Evolutionary conservation across 1,140 invertebrate species (phyloP).

Genomic region (Archivesica marissinica): DNA sequence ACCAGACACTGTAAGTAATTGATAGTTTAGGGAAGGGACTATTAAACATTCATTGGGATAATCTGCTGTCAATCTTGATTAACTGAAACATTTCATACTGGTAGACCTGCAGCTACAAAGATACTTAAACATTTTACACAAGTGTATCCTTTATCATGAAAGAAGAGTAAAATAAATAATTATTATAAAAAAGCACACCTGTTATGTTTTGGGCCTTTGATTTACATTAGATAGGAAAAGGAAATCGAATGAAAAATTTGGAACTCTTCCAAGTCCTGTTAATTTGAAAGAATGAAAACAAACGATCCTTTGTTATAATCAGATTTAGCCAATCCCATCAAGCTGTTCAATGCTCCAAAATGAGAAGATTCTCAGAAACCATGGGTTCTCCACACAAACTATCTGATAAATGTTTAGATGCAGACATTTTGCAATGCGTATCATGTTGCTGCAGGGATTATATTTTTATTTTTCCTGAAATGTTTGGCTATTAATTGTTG

Average conservation of each 20-base stretch:
- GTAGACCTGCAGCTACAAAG: not conserved
- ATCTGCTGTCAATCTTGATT: not conserved
- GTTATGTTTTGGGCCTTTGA: conserved; percentile 1
- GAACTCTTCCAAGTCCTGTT: not conserved
- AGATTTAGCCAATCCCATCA: not conserved
- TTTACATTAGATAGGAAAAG: not conserved
- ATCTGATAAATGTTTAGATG: too few species aligned
- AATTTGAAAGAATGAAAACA: conserved; percentile 1
- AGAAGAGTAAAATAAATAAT: conserved; percentile 15
- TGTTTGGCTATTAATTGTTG: too few species aligned
- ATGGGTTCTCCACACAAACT: too few species aligned
- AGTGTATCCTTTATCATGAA: conserved; percentile 9
- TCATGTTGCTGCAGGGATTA: too few species aligned
- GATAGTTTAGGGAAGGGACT: too few species aligned
- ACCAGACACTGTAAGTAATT: too few species aligned
- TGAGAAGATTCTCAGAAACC: not conserved
- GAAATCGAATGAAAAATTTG: not conserved
- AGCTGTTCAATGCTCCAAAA: not conserved
- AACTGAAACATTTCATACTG: not conserved
- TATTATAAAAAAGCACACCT: not conserved
- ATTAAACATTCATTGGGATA: conserved; percentile 2
- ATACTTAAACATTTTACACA: conserved; percentile 19
- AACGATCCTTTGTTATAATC: not conserved
- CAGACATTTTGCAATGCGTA: too few species aligned
- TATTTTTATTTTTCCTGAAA: too few species aligned